Percentiles rank a stretch among this genome's conserved stretches.
Evolutionary conservation across 2,888 invertebrate species (phyloP).

Genomic region (Dasysyrphus tricinctus): DNA sequence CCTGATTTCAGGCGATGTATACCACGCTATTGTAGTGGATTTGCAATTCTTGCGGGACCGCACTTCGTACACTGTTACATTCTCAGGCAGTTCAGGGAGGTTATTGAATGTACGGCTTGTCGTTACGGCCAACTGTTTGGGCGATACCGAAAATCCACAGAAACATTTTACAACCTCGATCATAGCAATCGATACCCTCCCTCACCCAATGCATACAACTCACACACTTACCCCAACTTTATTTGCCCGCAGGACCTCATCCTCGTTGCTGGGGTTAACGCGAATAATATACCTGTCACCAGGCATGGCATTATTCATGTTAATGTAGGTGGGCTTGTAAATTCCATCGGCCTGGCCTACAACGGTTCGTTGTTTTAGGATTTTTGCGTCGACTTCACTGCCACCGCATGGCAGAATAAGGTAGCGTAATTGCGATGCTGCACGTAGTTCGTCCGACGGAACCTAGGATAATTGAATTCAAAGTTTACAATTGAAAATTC

Average conservation of each 20-base stretch:
- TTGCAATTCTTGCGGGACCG: conserved; percentile 84
- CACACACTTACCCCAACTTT: conserved; percentile 84
- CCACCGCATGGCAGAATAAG: conserved; percentile 85
- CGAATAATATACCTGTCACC: conserved; percentile 85
- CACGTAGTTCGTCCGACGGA: conserved; percentile 27
- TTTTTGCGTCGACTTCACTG: conserved; percentile 84
- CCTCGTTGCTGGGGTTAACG: conserved; percentile 84
- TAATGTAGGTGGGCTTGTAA: conserved; percentile 84
- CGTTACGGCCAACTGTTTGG: conserved; percentile 84
- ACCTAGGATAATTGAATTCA: conserved; percentile 32
- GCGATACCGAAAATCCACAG: conserved; percentile 41
- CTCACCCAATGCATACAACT: background rate
- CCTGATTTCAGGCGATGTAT: conserved; percentile 84
- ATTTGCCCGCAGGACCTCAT: conserved; percentile 84
- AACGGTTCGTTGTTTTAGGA: conserved; percentile 82
- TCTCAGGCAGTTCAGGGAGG: conserved; percentile 85
- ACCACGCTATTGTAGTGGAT: conserved; percentile 85
- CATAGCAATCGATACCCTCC: conserved; percentile 1
- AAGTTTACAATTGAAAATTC: conserved; percentile 15
- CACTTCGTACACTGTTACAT: conserved; percentile 84
- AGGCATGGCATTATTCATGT: conserved; percentile 79
- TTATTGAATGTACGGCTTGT: conserved; percentile 83
- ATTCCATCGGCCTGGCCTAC: conserved; percentile 82
- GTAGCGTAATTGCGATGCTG: conserved; percentile 79
- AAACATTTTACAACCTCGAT: conserved; percentile 30